These are phyloP conservation scores for Sander lucioperca DNA, from an alignment of 2,113 vertebrate species.

Conservation along the genomic window DNA sequence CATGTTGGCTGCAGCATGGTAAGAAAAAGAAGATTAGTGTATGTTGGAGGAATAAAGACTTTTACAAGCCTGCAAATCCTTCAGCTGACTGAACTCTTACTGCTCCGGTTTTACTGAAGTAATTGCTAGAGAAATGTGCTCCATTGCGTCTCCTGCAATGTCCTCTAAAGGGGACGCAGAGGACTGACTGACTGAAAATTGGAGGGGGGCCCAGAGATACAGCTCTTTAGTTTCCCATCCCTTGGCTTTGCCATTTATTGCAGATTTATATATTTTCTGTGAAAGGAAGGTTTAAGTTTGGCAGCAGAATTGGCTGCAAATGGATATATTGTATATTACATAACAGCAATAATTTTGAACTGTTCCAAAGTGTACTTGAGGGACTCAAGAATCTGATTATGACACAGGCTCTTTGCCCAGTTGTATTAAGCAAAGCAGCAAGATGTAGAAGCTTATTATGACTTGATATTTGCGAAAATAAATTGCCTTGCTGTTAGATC, in stretches of 20 bases:
- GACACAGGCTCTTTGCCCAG: slow-evolving; percentile 6
- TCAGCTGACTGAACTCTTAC: slow-evolving; percentile 35
- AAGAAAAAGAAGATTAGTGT: slow-evolving; percentile 12
- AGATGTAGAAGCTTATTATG: slow-evolving; percentile 45
- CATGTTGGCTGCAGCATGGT: slow-evolving; percentile 16
- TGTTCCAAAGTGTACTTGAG: slow-evolving; percentile 16
- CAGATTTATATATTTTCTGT: slow-evolving; percentile 25
- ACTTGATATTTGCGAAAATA: slow-evolving; percentile 63
- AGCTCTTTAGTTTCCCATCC: slow-evolving; percentile 13
- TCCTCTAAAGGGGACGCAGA: slow-evolving; percentile 59
- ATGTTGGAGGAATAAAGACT: slow-evolving; percentile 20
- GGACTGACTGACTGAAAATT: slow-evolving; percentile 53
- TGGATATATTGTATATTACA: slow-evolving; percentile 16
- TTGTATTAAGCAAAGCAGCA: slow-evolving; percentile 29
- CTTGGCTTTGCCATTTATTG: slow-evolving; percentile 32
- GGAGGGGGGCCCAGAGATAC: slow-evolving; percentile 8
- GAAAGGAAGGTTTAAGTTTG: slow-evolving; percentile 9
- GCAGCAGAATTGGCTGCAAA: neutral
- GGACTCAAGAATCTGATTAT: slow-evolving; percentile 39
- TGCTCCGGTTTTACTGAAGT: slow-evolving; percentile 68
- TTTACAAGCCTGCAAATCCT: slow-evolving; percentile 51
- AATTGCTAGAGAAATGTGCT: slow-evolving; percentile 44
- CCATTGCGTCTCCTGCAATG: slow-evolving; percentile 50
- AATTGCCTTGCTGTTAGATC: slow-evolving; percentile 52
- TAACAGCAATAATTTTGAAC: slow-evolving; percentile 20